A percentile compares a stretch with the other conserved stretches of the same genome.
Evolutionary conservation across 2,113 vertebrate genomes (phyloP).

Genomic region (Columba janthina): DNA sequence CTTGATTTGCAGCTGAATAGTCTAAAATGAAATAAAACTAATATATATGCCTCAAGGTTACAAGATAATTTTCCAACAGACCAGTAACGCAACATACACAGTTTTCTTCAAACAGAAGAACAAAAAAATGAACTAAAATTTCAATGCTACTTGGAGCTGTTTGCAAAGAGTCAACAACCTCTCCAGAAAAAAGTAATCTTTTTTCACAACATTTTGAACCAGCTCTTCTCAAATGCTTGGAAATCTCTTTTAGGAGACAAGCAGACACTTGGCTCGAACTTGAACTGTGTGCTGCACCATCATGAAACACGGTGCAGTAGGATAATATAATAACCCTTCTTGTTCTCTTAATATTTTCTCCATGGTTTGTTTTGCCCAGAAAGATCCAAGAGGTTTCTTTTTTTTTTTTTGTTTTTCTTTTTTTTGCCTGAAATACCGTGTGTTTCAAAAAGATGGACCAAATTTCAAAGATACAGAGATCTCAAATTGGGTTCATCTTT

Average conservation of each 20-base stretch:
- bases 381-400: background rate
- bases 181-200: background rate
- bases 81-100: background rate
- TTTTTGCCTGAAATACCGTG: background rate
- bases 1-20: background rate
- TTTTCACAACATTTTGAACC: background rate
- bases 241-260: background rate
- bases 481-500: too few relatives aligned
- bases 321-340: background rate
- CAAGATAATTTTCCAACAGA: background rate
- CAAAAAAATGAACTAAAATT: background rate
- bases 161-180: background rate
- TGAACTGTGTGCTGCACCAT: background rate
- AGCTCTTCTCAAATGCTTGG: background rate
- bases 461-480: too few relatives aligned
- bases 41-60: background rate
- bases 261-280: background rate
- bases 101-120: background rate
- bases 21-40: slow-evolving; percentile 43
- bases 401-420: background rate
- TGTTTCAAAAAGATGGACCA: too few relatives aligned
- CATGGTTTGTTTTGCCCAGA: background rate
- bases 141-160: background rate
- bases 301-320: background rate
- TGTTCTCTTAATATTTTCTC: background rate